phyloP scores from a whole-genome alignment of 1,140 invertebrate species.

The Diuraphis noxia region DNA sequence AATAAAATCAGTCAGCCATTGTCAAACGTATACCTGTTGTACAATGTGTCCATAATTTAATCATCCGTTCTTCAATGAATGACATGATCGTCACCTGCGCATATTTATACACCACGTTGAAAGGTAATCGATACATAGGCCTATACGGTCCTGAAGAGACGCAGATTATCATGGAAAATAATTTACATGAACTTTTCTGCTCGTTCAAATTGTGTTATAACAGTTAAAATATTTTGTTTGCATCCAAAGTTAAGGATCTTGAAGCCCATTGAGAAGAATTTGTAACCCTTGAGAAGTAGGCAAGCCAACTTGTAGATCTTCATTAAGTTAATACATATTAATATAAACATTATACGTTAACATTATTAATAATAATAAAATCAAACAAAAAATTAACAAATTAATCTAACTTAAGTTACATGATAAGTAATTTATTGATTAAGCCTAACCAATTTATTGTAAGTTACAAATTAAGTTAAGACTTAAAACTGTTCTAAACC shows the following conservation, averaged over 20 bases:
- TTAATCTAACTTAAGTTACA: slow-evolving; percentile 40
- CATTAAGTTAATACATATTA: slow-evolving; percentile 47
- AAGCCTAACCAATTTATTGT: slow-evolving; percentile 13
- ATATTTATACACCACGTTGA: slow-evolving; percentile 53
- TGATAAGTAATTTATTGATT: slow-evolving; percentile 28
- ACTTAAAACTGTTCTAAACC: slow-evolving; percentile 26
- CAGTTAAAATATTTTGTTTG: slow-evolving; percentile 43
- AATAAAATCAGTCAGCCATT: slow-evolving; percentile 41
- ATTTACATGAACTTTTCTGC: slow-evolving; percentile 48
- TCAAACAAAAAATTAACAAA: slow-evolving; percentile 23
- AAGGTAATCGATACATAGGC: slow-evolving; percentile 53
- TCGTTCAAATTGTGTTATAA: slow-evolving; percentile 46
- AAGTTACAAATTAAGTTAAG: slow-evolving; percentile 49
- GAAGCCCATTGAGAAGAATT: slow-evolving; percentile 51
- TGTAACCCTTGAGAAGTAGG: slow-evolving; percentile 51
- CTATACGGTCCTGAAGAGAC: slow-evolving; percentile 53
- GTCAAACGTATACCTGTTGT: slow-evolving; percentile 51
- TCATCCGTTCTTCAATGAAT: slow-evolving; percentile 49
- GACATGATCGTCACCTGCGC: slow-evolving; percentile 52
- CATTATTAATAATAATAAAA: slow-evolving; percentile 42
- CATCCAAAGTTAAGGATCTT: slow-evolving; percentile 51
- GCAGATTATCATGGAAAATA: slow-evolving; percentile 46
- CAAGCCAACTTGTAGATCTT: slow-evolving; percentile 47
- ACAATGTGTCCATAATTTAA: slow-evolving; percentile 43
- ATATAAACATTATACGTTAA: slow-evolving; percentile 42